These are phyloP conservation scores for Bathybates hornii DNA, from an alignment of 2,113 vertebrate species.

Conservation along the genomic window DNA sequence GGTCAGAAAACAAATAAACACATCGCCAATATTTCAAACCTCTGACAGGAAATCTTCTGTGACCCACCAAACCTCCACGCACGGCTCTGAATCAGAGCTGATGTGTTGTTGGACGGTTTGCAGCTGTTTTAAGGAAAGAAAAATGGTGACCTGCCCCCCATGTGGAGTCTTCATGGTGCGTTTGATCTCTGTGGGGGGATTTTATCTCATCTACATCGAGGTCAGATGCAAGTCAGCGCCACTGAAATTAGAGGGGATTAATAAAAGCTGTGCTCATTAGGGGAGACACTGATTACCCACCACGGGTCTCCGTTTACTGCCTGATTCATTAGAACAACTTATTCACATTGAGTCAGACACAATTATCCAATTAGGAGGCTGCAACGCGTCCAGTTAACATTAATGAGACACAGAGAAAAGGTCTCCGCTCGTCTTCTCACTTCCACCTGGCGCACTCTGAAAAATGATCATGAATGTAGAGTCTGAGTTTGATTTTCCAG, in stretches of 20 bases:
- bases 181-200: background rate
- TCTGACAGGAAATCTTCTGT: background rate
- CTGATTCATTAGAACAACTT: background rate
- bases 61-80: background rate
- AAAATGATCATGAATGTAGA: background rate
- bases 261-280: background rate
- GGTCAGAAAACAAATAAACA: background rate
- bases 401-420: background rate
- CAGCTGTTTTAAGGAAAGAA: background rate
- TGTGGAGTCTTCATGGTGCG: background rate
- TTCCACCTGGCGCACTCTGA: background rate
- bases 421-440: background rate
- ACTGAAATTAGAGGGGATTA: background rate
- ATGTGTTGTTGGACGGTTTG: background rate
- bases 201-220: background rate
- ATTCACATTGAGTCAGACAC: background rate
- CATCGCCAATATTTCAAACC: background rate
- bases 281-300: background rate
- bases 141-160: background rate
- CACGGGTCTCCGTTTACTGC: background rate
- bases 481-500: background rate
- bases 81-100: background rate
- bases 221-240: background rate
- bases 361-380: background rate
- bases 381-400: background rate